These are phyloP conservation scores for Aulostomus chinensis DNA, from an alignment of 2,797 vertebrate genomes.

Conservation along the genomic window DNA sequence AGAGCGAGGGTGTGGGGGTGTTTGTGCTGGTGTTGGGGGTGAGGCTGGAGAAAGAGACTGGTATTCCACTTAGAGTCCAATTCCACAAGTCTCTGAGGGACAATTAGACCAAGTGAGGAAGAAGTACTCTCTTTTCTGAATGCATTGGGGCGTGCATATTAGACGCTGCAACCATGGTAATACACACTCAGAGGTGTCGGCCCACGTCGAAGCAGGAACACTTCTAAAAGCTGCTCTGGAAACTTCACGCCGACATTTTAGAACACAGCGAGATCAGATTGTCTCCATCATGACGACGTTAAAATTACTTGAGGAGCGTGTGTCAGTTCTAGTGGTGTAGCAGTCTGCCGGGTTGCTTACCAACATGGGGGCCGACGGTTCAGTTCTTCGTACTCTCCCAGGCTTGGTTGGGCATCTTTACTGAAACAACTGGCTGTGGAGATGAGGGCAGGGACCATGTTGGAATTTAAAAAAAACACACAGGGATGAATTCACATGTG, in stretches of 20 bases:
- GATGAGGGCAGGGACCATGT: too few species aligned
- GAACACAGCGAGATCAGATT: constrained; percentile 37
- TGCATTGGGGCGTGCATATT: constrained; percentile 80
- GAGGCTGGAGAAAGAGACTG: constrained; percentile 67
- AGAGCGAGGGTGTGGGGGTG: constrained; percentile 34
- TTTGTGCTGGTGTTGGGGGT: constrained; percentile 10
- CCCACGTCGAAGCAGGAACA: constrained; percentile 59
- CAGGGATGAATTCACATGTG: too few species aligned
- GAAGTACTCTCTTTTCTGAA: constrained; percentile 77
- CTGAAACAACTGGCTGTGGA: too few species aligned
- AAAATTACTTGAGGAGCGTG: too few species aligned
- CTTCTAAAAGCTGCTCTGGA: constrained; percentile 55
- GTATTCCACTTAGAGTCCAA: constrained; percentile 84
- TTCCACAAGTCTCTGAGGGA: constrained; percentile 82
- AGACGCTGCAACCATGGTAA: constrained; percentile 74
- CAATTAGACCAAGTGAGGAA: constrained; percentile 82
- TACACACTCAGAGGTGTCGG: constrained; percentile 54
- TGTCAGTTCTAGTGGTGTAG: too few species aligned
- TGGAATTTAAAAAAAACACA: too few species aligned
- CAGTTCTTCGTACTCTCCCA: too few species aligned
- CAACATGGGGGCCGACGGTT: too few species aligned
- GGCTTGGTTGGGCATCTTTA: too few species aligned
- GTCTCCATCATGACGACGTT: constrained; percentile 20
- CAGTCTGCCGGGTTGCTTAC: too few species aligned
- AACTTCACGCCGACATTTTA: constrained; percentile 61